Evolutionary conservation across 2,888 invertebrate species (phyloP).

Genomic region (Dioctria linearis): DNA sequence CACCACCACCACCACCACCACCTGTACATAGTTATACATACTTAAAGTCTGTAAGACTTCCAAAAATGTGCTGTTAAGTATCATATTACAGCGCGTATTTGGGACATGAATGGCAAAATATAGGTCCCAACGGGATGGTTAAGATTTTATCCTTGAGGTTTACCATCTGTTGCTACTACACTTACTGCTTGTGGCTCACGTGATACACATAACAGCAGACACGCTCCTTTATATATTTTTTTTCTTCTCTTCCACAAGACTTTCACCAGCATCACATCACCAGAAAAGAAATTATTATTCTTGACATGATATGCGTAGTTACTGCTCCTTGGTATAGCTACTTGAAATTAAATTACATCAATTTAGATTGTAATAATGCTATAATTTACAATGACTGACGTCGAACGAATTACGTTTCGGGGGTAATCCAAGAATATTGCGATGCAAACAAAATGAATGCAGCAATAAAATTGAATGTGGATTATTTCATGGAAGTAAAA

Average conservation of each 20-base stretch:
- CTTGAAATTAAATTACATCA: slow-evolving; percentile 9
- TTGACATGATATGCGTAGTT: neutral
- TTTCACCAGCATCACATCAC: neutral
- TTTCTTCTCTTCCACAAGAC: too few relatives aligned
- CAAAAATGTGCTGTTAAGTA: neutral
- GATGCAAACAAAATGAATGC: neutral
- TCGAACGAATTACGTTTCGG: neutral
- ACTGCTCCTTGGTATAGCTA: neutral
- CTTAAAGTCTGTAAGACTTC: too few relatives aligned
- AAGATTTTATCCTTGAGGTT: slow-evolving; percentile 9
- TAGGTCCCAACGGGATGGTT: neutral
- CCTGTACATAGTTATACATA: too few relatives aligned
- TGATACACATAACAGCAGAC: too few relatives aligned
- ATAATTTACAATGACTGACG: neutral
- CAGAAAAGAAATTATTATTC: slow-evolving; percentile 7
- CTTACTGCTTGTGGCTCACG: too few relatives aligned
- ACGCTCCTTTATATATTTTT: too few relatives aligned
- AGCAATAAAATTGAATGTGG: neutral
- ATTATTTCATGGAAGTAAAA: neutral
- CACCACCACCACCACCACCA: too few relatives aligned
- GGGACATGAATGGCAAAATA: neutral
- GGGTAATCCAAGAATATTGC: neutral
- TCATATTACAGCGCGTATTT: neutral
- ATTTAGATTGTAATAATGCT: neutral
- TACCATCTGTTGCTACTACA: slow-evolving; percentile 13